Evolutionary conservation across 2,113 vertebrate species (phyloP), one percentile per base, ranked within the genome.

Genomic region (Plotosus lineatus): DNA sequence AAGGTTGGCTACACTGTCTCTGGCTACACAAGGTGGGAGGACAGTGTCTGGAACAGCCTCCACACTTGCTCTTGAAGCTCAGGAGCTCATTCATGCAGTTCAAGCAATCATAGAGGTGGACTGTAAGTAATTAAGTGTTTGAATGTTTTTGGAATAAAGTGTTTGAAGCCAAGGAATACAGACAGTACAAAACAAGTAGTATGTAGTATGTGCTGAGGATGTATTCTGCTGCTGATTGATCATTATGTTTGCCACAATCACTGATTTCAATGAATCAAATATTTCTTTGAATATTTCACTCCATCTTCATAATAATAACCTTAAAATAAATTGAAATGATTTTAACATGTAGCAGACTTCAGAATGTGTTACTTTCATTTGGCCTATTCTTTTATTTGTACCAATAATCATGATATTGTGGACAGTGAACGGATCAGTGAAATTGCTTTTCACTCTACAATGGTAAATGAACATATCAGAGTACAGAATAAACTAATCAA

Each of bases 51-150:
- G 89, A 82, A 88, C 91, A 3, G 89, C 92, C 10, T 82, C 93
- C 15, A 80, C 91, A 0, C 90, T 98, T 40, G 92, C 91, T 0
- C 88, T 92, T 78, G 96, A 98, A 86, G 96, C 96, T 2, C 94
- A 92, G 85, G 96, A 98, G 42, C 94, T 99, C 15, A 88, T 89
- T 9, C 89, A 92, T 85, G 94, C 95, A 21, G 89, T 98, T 61
- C 92, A 93, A 75, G 91, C 95, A 86, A 65, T 95, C 76, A 85
- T 97, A 83, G 95, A 98, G 87, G 90, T 90, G 6, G 95, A 98
- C 60, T 94, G 96, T 97, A 89, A 98, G 96, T 98, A 42, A 42
- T 65, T 40, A 40, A 40, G 9, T 15, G 23, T 75, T 63, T 23
- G 12, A 74, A n/a, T 40, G 38, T 8, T 42, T n/a, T 42, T 19